Evolutionary conservation across 2,888 invertebrate species (phyloP), one percentile per base, ranked within the genome.

Genomic region (Syrista parreyssii): DNA sequence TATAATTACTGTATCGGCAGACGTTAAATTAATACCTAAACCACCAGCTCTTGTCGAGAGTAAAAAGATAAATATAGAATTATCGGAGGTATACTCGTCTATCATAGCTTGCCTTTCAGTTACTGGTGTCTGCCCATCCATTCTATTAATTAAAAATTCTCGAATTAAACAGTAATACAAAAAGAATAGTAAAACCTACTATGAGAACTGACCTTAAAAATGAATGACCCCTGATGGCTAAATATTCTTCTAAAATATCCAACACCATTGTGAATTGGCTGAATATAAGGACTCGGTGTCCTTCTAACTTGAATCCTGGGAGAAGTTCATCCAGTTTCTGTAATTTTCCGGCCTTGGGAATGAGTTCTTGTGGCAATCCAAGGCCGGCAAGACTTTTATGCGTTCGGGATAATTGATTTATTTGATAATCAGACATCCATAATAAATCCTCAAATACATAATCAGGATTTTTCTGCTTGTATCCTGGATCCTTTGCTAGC

Each of bases 251-350:
- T 84, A 99, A 92, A 83, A 99, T 94, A 92, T 99, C 98, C 89
- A 99, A 93, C 94, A 99, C 95, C 94, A 98, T 97, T 55, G 97
- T 97, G 92, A 99, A 99, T 93, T 99, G 99, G 90, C 98, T 98
- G 93, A 99, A 99, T 84, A 99, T 94, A 79, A 99, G 93, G 82
- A 98, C 97, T 30, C 98, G 94, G 90, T 97, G 96, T 0, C 96
- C 96, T 0, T 93, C 94, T 11, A 92, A 92, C 90, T 97, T 95
- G 81, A 98, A 92, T 79, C 94, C 92, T 0, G 96, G 95, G 79
- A 99, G 92, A 87, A 97, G 92, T 83, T 93, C 93, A 89, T 98
- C 98, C 78, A 99, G 92, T 89, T 95, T 94, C 55, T 92, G 89
- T 89, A 98, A 96, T 92, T 99, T 99, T 1, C 98, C 98, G 0